Percentiles rank a stretch among this genome's conserved stretches.
These are phyloP conservation scores for Timema podura DNA, from an alignment of 2,888 invertebrate species.

Conservation along the genomic window DNA sequence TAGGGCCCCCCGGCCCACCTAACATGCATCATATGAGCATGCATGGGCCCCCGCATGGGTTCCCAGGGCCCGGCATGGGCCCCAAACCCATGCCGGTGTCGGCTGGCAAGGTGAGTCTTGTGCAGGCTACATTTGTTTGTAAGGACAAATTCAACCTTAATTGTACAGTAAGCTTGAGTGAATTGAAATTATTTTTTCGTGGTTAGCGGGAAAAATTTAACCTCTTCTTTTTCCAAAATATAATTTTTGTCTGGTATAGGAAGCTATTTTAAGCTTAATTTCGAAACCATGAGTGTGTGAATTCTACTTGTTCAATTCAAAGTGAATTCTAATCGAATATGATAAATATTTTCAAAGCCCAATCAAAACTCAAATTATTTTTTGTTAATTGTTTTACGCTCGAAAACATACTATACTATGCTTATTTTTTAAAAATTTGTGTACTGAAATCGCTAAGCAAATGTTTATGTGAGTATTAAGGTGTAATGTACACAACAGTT, in stretches of 20 bases:
- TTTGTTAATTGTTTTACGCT: too few relatives aligned
- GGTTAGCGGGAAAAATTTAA: neutral
- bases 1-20: slow-evolving; percentile 40
- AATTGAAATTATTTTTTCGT: neutral
- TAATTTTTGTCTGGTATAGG: neutral
- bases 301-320: too few relatives aligned
- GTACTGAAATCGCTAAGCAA: too few relatives aligned
- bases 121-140: neutral
- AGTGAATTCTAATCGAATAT: too few relatives aligned
- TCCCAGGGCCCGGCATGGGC: slow-evolving; percentile 57
- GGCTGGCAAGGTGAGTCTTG: slow-evolving; percentile 71
- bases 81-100: slow-evolving; percentile 90
- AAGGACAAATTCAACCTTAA: neutral
- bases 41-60: slow-evolving; percentile 36
- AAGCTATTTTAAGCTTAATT: neutral
- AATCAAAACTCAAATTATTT: too few relatives aligned
- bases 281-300: neutral
- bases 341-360: too few relatives aligned
- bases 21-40: slow-evolving; percentile 46
- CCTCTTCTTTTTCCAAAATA: neutral
- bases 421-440: too few relatives aligned
- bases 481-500: too few relatives aligned
- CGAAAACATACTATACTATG: too few relatives aligned
- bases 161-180: neutral
- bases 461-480: too few relatives aligned